A percentile compares a stretch with the other conserved stretches of the same genome.
Conservation (phyloP, 2,888 invertebrate species). For the Tetropium fuscum region DNA sequence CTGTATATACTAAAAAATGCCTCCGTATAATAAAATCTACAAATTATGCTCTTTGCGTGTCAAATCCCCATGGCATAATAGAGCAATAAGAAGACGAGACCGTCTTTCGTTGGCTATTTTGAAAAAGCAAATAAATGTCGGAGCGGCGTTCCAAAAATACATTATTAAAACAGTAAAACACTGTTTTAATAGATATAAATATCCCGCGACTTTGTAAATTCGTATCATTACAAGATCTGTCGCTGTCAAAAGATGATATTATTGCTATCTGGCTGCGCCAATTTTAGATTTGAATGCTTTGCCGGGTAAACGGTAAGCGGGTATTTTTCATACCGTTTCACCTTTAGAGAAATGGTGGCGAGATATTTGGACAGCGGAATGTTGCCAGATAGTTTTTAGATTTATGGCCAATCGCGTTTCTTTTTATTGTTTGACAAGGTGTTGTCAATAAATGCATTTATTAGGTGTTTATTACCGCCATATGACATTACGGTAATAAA, state of each 20-base stretch:
- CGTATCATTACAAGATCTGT: constrained; percentile 56
- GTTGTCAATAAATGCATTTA: no score
- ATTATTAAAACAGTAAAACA: constrained; percentile 49
- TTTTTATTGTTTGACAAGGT: no score
- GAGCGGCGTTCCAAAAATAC: constrained; percentile 43
- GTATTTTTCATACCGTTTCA: no score
- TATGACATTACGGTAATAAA: no score
- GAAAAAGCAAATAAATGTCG: constrained; percentile 50
- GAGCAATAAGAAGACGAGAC: constrained; percentile 29
- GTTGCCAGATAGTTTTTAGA: no score
- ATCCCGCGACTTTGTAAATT: constrained; percentile 55
- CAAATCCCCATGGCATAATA: constrained; percentile 15
- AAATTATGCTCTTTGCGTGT: constrained; percentile 33
- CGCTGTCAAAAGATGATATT: constrained; percentile 49
- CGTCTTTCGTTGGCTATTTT: constrained; percentile 56
- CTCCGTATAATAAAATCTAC: constrained; percentile 22
- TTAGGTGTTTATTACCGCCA: no score
- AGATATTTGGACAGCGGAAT: no score
- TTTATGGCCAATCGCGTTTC: no score
- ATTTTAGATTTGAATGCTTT: constrained; percentile 17
- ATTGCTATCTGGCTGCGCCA: constrained; percentile 31
- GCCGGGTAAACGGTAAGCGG: constrained; percentile 4
- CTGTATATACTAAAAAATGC: constrained; percentile 6
- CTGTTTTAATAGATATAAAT: constrained; percentile 60
- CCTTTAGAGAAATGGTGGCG: no score